phyloP scores from a whole-genome alignment of 1,140 invertebrate species.

The Drosophila guanche region DNA sequence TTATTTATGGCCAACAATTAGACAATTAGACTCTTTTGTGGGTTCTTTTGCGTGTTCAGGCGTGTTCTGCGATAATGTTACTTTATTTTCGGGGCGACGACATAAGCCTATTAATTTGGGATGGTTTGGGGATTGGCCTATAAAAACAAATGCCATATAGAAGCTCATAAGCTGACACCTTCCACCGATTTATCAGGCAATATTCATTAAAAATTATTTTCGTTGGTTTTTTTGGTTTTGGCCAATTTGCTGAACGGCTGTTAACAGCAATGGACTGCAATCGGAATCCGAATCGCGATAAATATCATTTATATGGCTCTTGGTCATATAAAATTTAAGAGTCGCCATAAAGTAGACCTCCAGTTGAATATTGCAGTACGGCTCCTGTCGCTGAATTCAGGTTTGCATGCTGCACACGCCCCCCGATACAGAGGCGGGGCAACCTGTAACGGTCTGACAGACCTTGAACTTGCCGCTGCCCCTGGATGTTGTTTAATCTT shows the following conservation, averaged over 20 bases:
- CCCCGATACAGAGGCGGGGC: not conserved
- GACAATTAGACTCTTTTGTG: constrained; percentile 49
- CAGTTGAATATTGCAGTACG: constrained; percentile 21
- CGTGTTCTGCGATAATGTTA: constrained; percentile 43
- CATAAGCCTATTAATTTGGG: constrained; percentile 64
- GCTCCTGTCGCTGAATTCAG: constrained; percentile 18
- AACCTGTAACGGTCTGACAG: constrained; percentile 41
- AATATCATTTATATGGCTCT: constrained; percentile 48
- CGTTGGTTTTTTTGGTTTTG: constrained; percentile 50
- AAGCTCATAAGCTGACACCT: constrained; percentile 47
- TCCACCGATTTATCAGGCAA: constrained; percentile 11
- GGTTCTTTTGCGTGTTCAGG: constrained; percentile 41
- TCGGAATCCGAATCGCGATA: constrained; percentile 14
- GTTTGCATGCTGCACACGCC: constrained; percentile 15
- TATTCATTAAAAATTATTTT: constrained; percentile 53
- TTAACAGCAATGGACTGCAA: constrained; percentile 20
- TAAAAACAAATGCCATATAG: constrained; percentile 16
- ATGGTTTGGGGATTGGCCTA: constrained; percentile 31
- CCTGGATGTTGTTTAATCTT: constrained; percentile 20
- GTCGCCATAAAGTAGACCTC: constrained; percentile 41
- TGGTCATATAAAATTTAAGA: constrained; percentile 43
- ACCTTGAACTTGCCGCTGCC: constrained; percentile 68
- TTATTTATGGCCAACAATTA: constrained; percentile 69
- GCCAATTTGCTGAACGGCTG: constrained; percentile 23
- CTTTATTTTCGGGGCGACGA: constrained; percentile 29